Conservation (phyloP, 1,140 invertebrate genomes). For the Philaenus spumarius region DNA sequence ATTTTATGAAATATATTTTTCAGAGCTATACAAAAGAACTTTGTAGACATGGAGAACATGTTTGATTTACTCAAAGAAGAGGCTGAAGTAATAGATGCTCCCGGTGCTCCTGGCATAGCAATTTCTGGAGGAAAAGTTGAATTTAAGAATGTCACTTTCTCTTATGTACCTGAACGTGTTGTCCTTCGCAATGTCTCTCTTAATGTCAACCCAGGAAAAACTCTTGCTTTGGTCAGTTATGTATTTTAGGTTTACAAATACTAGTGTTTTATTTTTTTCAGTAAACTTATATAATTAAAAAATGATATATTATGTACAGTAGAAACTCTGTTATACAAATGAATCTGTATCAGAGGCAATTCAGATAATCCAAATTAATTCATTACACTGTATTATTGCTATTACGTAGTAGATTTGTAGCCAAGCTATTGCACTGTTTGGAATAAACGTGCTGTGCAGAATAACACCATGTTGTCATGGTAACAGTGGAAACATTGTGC, state of each 20-base stretch:
- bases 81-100: slow-evolving; percentile 77
- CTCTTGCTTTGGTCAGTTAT: slow-evolving; percentile 77
- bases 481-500: no score
- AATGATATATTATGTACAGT: not conserved
- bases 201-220: slow-evolving; percentile 78
- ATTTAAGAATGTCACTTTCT: slow-evolving; percentile 84
- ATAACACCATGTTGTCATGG: no score
- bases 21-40: slow-evolving; percentile 93
- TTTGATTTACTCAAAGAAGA: slow-evolving; percentile 86
- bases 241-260: not conserved
- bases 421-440: no score
- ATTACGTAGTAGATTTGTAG: no score
- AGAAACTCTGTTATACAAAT: no score
- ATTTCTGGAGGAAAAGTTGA: slow-evolving; percentile 73
- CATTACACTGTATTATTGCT: no score
- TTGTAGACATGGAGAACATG: slow-evolving; percentile 99
- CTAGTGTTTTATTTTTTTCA: not conserved
- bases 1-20: no score
- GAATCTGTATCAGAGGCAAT: no score
- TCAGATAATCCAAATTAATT: no score
- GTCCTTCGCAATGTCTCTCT: slow-evolving; percentile 85
- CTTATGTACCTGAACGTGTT: slow-evolving; percentile 72
- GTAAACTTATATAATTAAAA: not conserved
- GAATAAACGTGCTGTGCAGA: no score
- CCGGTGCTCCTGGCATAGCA: slow-evolving; percentile 62